phyloP scores from a whole-genome alignment of 2,113 vertebrate species.

The Oreochromis spilurus region DNA sequence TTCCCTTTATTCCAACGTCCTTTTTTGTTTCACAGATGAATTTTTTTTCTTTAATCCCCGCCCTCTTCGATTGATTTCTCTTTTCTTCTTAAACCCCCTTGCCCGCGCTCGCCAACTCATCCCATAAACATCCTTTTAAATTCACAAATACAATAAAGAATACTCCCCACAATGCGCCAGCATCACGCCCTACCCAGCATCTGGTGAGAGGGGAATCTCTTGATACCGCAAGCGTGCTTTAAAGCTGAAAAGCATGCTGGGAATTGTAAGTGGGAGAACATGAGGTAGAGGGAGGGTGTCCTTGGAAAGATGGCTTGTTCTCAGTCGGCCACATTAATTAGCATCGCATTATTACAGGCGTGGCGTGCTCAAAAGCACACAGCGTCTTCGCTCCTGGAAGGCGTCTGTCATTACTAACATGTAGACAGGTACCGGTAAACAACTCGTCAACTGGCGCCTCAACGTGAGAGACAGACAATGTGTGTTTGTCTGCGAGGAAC shows the following conservation, averaged over 20 bases:
- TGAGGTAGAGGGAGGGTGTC: slow-evolving; percentile 60
- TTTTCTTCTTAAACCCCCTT: slow-evolving; percentile 5
- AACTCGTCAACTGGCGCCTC: background rate
- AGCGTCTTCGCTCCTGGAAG: background rate
- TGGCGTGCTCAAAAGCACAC: slow-evolving; percentile 36
- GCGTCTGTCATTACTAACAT: slow-evolving; percentile 3
- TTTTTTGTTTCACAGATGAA: slow-evolving; percentile 33
- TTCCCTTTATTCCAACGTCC: slow-evolving; percentile 34
- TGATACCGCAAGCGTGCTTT: slow-evolving; percentile 55
- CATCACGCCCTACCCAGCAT: slow-evolving; percentile 41
- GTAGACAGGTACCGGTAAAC: slow-evolving; percentile 6
- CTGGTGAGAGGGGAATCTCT: slow-evolving; percentile 53
- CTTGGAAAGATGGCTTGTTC: slow-evolving; percentile 68
- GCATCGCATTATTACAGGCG: slow-evolving; percentile 60
- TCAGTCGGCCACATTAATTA: slow-evolving; percentile 62
- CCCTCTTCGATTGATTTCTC: slow-evolving; percentile 20
- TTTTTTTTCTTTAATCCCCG: background rate
- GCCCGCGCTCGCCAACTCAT: background rate
- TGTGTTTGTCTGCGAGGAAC: background rate
- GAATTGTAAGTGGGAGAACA: slow-evolving; percentile 63
- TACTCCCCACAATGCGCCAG: slow-evolving; percentile 14
- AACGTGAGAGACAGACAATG: background rate
- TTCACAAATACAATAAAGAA: slow-evolving; percentile 62
- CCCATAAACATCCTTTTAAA: slow-evolving; percentile 61
- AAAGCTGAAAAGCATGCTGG: slow-evolving; percentile 67